Base-by-base conservation (phyloP, 2,888 invertebrate species). In the Thera obeliscata region DNA sequence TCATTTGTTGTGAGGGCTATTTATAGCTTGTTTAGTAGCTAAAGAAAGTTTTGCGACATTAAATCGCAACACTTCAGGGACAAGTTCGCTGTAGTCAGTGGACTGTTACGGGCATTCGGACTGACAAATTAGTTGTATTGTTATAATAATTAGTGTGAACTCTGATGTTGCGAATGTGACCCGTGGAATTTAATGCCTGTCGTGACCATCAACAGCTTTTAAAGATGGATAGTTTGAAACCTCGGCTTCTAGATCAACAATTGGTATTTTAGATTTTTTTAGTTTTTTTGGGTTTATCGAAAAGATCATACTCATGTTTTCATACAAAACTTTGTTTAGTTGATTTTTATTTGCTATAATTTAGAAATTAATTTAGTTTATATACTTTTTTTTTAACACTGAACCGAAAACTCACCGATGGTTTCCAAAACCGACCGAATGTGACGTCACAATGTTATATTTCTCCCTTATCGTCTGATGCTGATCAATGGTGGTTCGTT, bases 1-100 rank as follows among this genome's bases (percentile, higher is more conserved):
- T 77, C 68, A 67, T 70, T 68, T 78, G 75, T 75, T 73, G 76
- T 74, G 74, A 81, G 79, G 78, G 74, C 82, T 90, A 90, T 93
- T 92, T 93, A 93, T 93, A 91, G 83, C 85, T 79, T 74, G 73
- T 76, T 79, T 77, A 75, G 71, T 71, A 81, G 83, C 84, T 92
- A 88, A 89, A 80, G 92, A 91, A 91, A 91, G 87, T 78, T 79
- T 91, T 87, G 76, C 71, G 88, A 81, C 91, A 93, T 70, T 73
- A 76, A 46, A 76, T 79, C 80, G 90, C 88, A 89, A 85, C 74
- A 64, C 72, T 76, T 87, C 88, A 88, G 85, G 88, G 88, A 87
- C 87, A 87, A 86, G 82, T 80, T 80, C 78, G 78, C 70, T 54
- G 60, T 77, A 82, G 67, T 74, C 87, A 81, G 58, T 88, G 82